Evolutionary conservation across 37 sponge, comb jelly and placozoan species (phyloP), one percentile per base, ranked within the genome.

Genomic region (Hexactinellida sp.): DNA sequence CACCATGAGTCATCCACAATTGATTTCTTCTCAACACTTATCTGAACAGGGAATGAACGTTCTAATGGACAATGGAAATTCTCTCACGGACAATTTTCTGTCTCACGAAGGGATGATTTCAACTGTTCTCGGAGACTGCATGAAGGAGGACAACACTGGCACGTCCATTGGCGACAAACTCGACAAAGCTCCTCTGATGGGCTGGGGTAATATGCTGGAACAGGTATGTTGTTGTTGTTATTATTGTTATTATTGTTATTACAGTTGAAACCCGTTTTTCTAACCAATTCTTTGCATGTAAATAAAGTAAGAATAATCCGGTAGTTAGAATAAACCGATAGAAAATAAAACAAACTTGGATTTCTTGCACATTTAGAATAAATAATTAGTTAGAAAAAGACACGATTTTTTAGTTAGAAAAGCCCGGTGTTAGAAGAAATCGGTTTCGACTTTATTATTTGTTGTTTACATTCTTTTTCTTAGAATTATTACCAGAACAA

Each of bases 51-150:
- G 13, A 10, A 3, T 7, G 25, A 63, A 63, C 30, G 3, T n/a
- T 23, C 30, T 63, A 23, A 10, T 63, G 3, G 76, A 63, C 30
- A 63, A 63, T n/a, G 76, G 76, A 25, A 23, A 63, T n/a, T 63
- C 76, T 63, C 34, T 63, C 76, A 23, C 34, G 30, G 34, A 63
- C 76, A 23, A 63, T n/a, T 63, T 63, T 63, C 76, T 63, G 25
- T 7, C 76, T 63, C 76, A 63, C 34, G 76, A 63, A n/a, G 76
- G 76, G 5, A 63, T 63, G 76, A 23, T 63, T n/a, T 63, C 76
- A 23, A 63, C 25, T 63, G 76, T 63, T 25, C 76, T 63, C 13
- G 76, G 76, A 63, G 76, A 63, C 34, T 63, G 30, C 30, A 63
- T 63, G 34, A 63, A 63, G 76, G 76, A 23, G 21, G 21, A 10